Evolutionary conservation across 2,888 invertebrate genomes (phyloP).

Genomic region (Monochamus alternatus): DNA sequence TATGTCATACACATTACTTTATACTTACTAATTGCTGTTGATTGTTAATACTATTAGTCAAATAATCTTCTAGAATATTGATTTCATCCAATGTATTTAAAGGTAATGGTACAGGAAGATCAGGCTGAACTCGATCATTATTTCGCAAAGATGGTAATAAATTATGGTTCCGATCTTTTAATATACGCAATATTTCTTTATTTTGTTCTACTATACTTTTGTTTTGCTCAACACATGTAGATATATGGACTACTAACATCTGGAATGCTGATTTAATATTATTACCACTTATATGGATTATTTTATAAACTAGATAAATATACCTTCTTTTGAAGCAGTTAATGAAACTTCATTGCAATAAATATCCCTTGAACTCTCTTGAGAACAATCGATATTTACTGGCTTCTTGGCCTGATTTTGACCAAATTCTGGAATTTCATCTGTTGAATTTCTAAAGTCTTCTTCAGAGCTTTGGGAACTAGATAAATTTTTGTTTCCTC

Average conservation of each 20-base stretch:
- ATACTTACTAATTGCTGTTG: slow-evolving; percentile 21
- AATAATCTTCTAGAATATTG: slow-evolving; percentile 10
- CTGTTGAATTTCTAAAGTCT: slow-evolving; percentile 5
- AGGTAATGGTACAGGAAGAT: background rate
- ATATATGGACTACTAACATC: background rate
- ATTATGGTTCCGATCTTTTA: slow-evolving; percentile 4
- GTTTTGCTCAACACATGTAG: slow-evolving; percentile 17
- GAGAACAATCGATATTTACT: slow-evolving; percentile 7
- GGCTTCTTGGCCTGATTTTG: background rate
- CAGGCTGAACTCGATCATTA: slow-evolving; percentile 5
- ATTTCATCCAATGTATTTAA: slow-evolving; percentile 14
- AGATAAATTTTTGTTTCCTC: background rate
- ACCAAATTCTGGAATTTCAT: background rate
- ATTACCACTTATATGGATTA: slow-evolving; percentile 1
- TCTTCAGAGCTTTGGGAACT: slow-evolving; percentile 15
- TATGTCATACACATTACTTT: slow-evolving; percentile 8
- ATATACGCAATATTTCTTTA: slow-evolving; percentile 13
- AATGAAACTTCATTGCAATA: background rate
- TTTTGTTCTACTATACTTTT: slow-evolving; percentile 9
- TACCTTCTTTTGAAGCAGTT: slow-evolving; percentile 13
- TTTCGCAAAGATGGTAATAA: slow-evolving; percentile 14
- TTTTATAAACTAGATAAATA: slow-evolving; percentile 13
- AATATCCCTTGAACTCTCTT: slow-evolving; percentile 8
- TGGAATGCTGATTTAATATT: slow-evolving; percentile 12
- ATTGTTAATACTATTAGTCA: slow-evolving; percentile 4